Evolutionary conservation across 2,888 invertebrate genomes (phyloP).

Genomic region (Drosophila suboccidentalis): DNA sequence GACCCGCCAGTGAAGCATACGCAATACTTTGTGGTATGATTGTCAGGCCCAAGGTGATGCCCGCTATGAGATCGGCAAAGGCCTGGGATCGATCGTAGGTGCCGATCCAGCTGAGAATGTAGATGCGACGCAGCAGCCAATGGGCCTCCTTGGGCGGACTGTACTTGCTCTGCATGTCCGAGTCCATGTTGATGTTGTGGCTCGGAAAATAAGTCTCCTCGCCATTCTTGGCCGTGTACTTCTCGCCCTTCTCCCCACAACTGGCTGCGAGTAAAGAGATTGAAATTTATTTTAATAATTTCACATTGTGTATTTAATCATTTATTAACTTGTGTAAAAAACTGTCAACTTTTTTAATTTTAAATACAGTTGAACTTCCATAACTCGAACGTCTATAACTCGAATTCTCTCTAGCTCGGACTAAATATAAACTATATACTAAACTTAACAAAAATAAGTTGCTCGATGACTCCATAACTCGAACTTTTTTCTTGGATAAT

Average conservation of each 20-base stretch:
- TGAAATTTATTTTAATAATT: too few relatives aligned
- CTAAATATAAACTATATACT: too few relatives aligned
- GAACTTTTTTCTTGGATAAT: too few relatives aligned
- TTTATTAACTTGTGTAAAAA: too few relatives aligned
- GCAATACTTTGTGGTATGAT: conserved; percentile 97
- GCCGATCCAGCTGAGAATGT: conserved; percentile 89
- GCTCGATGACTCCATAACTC: too few relatives aligned
- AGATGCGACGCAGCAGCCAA: conserved; percentile 85
- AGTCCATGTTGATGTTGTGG: conserved; percentile 62
- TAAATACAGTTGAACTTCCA: too few relatives aligned
- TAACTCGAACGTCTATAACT: too few relatives aligned
- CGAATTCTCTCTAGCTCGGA: too few relatives aligned
- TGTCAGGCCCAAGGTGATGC: conserved; percentile 95
- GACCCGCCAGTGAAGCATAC: conserved; percentile 93
- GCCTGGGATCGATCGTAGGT: conserved; percentile 89
- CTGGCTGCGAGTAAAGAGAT: conserved; percentile 51
- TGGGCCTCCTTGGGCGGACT: conserved; percentile 67
- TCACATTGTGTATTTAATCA: too few relatives aligned
- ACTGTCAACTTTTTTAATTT: too few relatives aligned
- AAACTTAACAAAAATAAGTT: too few relatives aligned
- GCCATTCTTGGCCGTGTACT: conserved; percentile 63
- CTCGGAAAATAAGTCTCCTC: conserved; percentile 49
- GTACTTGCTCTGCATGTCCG: conserved; percentile 71
- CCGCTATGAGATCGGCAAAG: conserved; percentile 94
- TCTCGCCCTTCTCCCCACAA: conserved; percentile 64